A percentile compares a stretch with the other conserved stretches of the same genome.
phyloP scores from a whole-genome alignment of 1,140 invertebrate genomes.

The Nixonia krombeini region DNA sequence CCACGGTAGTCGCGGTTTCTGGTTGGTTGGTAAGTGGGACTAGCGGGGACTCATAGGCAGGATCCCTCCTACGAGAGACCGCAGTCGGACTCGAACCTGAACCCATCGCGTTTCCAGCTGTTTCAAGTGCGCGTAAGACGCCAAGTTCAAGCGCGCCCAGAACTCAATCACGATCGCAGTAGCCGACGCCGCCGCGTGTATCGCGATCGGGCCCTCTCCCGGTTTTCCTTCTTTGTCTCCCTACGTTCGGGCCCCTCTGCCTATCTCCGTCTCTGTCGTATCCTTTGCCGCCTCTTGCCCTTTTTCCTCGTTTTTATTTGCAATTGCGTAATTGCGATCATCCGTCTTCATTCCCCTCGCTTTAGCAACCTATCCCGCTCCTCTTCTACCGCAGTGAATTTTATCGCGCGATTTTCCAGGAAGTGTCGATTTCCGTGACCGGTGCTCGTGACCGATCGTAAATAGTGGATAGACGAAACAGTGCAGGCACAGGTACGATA shows the following conservation, averaged over 20 bases:
- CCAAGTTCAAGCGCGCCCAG: conserved; percentile 47
- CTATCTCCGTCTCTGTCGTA: conserved; percentile 1
- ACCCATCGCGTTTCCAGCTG: conserved; percentile 55
- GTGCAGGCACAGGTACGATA: conserved; percentile 41
- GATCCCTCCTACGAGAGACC: conserved; percentile 68
- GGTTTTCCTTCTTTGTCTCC: background rate
- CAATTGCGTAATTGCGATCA: no score
- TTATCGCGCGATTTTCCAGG: conserved; percentile 15
- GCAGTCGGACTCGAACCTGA: conserved; percentile 68
- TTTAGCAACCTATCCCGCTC: background rate
- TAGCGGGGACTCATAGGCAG: conserved; percentile 72
- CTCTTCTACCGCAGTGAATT: no score
- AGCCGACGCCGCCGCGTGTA: conserved; percentile 37
- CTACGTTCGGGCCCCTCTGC: background rate
- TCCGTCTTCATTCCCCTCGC: background rate
- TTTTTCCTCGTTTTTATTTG: background rate
- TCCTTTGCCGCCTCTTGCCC: background rate
- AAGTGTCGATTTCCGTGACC: conserved; percentile 42
- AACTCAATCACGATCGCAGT: conserved; percentile 50
- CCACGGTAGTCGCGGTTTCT: conserved; percentile 68
- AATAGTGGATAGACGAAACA: conserved; percentile 36
- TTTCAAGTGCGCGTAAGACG: conserved; percentile 49
- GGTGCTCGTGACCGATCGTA: conserved; percentile 32
- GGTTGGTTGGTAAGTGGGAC: conserved; percentile 73
- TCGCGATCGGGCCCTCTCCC: conserved; percentile 18